phyloP scores from a whole-genome alignment of 2,888 invertebrate genomes.

The Hoplodrina ambigua region DNA sequence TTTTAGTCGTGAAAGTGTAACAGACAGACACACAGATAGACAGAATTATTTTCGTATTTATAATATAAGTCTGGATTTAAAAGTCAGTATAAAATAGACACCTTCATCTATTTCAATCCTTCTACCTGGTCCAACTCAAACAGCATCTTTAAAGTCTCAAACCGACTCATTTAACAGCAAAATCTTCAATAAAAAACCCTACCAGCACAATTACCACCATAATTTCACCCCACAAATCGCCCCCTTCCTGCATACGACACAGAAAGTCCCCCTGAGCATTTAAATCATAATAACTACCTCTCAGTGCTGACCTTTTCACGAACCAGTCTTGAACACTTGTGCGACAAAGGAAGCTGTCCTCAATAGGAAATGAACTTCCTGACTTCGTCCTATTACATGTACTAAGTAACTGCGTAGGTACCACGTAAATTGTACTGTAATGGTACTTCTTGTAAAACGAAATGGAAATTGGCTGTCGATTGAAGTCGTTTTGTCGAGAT shows the following conservation, averaged over 20 bases:
- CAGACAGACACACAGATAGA: too few species aligned
- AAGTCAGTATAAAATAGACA: too few species aligned
- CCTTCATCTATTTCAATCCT: too few species aligned
- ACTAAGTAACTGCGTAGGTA: slow-evolving; percentile 15
- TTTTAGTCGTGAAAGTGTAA: too few species aligned
- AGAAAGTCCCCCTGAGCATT: slow-evolving; percentile 25
- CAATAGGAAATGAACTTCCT: slow-evolving; percentile 54
- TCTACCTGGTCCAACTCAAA: too few species aligned
- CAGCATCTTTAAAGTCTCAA: too few species aligned
- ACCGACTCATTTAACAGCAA: too few species aligned
- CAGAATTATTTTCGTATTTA: too few species aligned
- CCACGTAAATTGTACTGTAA: background rate
- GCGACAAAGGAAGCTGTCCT: slow-evolving; percentile 49
- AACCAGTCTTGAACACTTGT: slow-evolving; percentile 29
- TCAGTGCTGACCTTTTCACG: slow-evolving; percentile 50
- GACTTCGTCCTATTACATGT: slow-evolving; percentile 30
- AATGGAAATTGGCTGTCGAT: too few species aligned
- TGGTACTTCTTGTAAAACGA: background rate
- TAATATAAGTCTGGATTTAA: too few species aligned
- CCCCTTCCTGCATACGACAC: slow-evolving; percentile 13
- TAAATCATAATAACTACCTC: slow-evolving; percentile 41
- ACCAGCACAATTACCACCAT: background rate
- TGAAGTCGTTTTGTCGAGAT: too few species aligned
- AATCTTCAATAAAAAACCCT: background rate
- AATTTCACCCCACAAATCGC: slow-evolving; percentile 6